These are phyloP conservation scores for Nasonovia ribisnigri DNA, from an alignment of 2,888 invertebrate genomes.

Conservation along the genomic window DNA sequence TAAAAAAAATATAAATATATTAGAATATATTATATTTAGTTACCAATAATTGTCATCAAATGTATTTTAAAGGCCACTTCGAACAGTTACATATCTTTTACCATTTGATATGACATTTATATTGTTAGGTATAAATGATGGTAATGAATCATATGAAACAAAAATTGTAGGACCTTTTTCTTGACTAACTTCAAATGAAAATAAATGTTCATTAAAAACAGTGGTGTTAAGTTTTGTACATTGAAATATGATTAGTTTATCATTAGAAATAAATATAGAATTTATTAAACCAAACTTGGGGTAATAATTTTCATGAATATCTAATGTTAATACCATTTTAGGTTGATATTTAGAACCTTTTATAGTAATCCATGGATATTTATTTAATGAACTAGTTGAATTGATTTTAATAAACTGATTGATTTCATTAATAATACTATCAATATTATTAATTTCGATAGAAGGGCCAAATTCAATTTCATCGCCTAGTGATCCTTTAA, in stretches of 20 bases:
- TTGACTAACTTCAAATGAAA: neutral
- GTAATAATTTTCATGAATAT: neutral
- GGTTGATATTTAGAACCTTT: slow-evolving; percentile 18
- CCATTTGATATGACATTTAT: neutral
- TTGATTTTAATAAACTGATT: neutral
- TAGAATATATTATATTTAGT: too few relatives aligned
- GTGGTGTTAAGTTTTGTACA: neutral
- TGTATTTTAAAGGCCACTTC: slow-evolving; percentile 7
- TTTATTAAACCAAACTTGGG: slow-evolving; percentile 14
- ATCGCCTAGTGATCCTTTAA: neutral
- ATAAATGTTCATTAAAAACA: slow-evolving; percentile 9
- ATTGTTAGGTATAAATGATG: slow-evolving; percentile 1
- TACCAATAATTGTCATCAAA: neutral
- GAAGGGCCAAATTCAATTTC: neutral
- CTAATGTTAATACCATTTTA: slow-evolving; percentile 16
- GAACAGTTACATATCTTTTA: slow-evolving; percentile 17
- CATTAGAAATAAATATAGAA: slow-evolving; percentile 3
- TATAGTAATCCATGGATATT: slow-evolving; percentile 11
- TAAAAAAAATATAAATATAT: too few relatives aligned
- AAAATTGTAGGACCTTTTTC: neutral
- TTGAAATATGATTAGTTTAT: neutral
- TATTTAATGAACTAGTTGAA: neutral
- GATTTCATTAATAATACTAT: neutral
- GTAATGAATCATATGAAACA: neutral
- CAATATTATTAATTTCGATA: neutral